Evolutionary conservation across 2,113 vertebrate species (phyloP).

Genomic region (Lophura nycthemera): DNA sequence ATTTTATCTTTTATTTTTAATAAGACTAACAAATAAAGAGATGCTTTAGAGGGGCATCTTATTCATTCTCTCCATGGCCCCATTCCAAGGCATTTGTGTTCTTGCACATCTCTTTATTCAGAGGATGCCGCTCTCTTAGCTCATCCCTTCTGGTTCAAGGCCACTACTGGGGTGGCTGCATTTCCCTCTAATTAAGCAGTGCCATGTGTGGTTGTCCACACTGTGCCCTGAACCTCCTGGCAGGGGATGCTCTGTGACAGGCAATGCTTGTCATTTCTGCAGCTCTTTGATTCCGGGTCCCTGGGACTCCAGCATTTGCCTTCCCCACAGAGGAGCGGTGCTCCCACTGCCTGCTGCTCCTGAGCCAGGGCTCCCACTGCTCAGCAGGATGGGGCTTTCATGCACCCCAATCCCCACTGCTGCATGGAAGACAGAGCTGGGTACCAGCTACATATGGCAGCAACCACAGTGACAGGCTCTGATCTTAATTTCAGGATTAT

Average conservation of each 20-base stretch:
- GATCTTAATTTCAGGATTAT: conserved; percentile 8
- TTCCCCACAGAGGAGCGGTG: background rate
- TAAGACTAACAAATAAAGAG: conserved; percentile 20
- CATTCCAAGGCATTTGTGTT: conserved; percentile 35
- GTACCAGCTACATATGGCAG: background rate
- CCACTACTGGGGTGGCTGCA: background rate
- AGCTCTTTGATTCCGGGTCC: background rate
- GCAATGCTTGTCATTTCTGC: accelerated
- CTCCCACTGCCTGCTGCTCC: background rate
- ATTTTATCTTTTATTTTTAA: background rate
- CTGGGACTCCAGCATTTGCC: background rate
- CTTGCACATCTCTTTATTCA: background rate
- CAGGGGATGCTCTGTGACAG: background rate
- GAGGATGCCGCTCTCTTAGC: background rate
- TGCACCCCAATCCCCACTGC: background rate
- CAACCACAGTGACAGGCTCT: background rate
- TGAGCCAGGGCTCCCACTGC: background rate
- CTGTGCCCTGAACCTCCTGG: background rate
- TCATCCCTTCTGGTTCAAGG: background rate
- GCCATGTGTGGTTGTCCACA: background rate
- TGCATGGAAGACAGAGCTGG: background rate
- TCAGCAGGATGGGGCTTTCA: background rate
- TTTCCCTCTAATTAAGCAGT: conserved; percentile 14
- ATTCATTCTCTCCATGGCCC: background rate
- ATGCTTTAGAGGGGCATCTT: conserved; percentile 7